Percentiles rank a stretch among this genome's conserved stretches.
Conservation (phyloP, 35 echinoderm and acorn worm species). For the Diadema setosum region DNA sequence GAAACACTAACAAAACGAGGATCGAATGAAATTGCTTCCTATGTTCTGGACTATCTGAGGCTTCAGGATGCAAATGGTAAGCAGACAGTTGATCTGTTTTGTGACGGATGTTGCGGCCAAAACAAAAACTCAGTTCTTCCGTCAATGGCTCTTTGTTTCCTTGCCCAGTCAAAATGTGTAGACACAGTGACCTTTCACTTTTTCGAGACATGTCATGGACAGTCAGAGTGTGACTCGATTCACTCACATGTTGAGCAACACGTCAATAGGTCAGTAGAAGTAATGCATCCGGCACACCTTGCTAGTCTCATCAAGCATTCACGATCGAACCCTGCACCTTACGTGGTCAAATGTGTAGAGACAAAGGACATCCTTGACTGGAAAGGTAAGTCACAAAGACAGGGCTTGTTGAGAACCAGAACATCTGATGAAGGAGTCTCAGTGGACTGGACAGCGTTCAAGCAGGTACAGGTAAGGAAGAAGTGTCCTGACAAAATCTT, state of each 20-base stretch:
- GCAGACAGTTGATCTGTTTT: conserved; percentile 25
- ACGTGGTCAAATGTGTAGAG: not conserved
- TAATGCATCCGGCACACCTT: not conserved
- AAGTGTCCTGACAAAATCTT: not conserved
- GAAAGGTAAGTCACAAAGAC: not conserved
- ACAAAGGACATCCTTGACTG: not conserved
- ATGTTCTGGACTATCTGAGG: not conserved
- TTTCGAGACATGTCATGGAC: conserved; percentile 47
- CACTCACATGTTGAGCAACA: not conserved
- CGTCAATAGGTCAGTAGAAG: not conserved
- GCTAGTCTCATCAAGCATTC: not conserved
- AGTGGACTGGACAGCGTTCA: conserved; percentile 19
- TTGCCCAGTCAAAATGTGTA: not conserved
- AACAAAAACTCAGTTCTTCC: conserved; percentile 67
- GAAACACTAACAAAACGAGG: conserved; percentile 36
- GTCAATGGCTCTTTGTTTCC: not conserved
- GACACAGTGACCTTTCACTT: not conserved
- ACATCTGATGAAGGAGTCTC: not conserved
- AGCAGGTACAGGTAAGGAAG: not conserved
- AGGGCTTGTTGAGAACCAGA: not conserved
- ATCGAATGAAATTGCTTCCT: conserved; percentile 38
- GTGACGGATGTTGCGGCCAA: conserved; percentile 58
- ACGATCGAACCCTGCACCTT: not conserved
- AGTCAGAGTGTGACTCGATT: conserved; percentile 51
- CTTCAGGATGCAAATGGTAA: not conserved